Evolutionary conservation across 2,888 invertebrate species (phyloP), one percentile per base, ranked within the genome.

Genomic region (Lepidonotus clava): DNA sequence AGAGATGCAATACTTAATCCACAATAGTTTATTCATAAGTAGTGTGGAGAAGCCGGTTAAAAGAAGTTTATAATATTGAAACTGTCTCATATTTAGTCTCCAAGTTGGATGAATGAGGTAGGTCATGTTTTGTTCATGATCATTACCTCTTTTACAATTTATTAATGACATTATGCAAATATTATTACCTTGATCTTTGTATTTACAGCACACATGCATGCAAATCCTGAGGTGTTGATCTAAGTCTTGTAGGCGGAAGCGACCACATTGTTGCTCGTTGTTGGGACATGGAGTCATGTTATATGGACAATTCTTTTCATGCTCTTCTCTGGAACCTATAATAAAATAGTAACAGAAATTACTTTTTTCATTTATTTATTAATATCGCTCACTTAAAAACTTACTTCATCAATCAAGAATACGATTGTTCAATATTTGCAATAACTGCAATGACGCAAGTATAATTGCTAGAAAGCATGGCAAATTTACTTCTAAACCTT

Each of bases 241-340:
- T n/a, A 93, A 61, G 67, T 92, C 90, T 34, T 88, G 87, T 84
- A 88, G 88, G 24, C 91, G 83, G 46, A 92, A 89, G 40, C 41
- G 86, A 1, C 91, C 91, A 90, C 92, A 92, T 11, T 87, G 76
- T 21, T 87, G 87, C 56, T 87, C 89, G 84, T 88, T 86, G 40
- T 88, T 91, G n/a, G 91, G 90, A 88, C 93, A 93, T 14, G 87
- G 87, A 0, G 91, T 88, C 14, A 88, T 87, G 21, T 88, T 89
- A 89, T 89, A 92, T 1, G 88, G 86, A 89, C 93, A 93, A 4
- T 34, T 66, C 36, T 87, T 84, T 56, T 92, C 92, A 90, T 93
- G 93, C 46, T 90, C 89, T 28, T 86, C 24, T 85, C 91, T 87
- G 40, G 88, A 86, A n/a, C 92, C 92, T 92, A 51, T 11, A n/a